Percentiles rank a stretch among this genome's conserved stretches.
phyloP scores from a whole-genome alignment of 1,140 invertebrate genomes.

The Zaprionus gabonicus region DNA sequence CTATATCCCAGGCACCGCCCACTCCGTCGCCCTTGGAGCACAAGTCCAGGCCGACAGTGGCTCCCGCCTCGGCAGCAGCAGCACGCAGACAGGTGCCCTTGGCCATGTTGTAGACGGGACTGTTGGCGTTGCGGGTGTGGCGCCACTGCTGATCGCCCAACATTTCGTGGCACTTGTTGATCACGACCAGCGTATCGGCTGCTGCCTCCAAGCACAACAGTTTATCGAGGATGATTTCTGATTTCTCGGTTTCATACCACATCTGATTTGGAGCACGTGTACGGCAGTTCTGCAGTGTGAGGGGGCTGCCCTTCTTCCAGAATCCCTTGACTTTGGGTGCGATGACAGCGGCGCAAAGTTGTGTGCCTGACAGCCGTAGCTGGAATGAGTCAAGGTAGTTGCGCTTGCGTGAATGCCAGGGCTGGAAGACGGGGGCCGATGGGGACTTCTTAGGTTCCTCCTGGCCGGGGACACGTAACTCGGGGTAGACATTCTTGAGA shows the following conservation, averaged over 20 bases:
- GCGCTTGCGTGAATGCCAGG: slow-evolving; percentile 91
- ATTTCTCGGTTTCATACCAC: slow-evolving; percentile 91
- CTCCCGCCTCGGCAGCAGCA: slow-evolving; percentile 85
- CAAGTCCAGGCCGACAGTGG: slow-evolving; percentile 89
- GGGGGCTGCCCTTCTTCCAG: slow-evolving; percentile 90
- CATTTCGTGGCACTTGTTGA: slow-evolving; percentile 97
- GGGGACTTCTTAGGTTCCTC: slow-evolving; percentile 85
- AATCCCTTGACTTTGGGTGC: slow-evolving; percentile 89
- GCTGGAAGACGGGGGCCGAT: slow-evolving; percentile 87
- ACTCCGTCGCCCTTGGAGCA: slow-evolving; percentile 88
- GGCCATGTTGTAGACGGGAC: slow-evolving; percentile 94
- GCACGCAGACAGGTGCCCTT: slow-evolving; percentile 92
- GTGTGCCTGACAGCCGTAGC: slow-evolving; percentile 89
- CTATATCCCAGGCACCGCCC: slow-evolving; percentile 89
- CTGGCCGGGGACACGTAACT: slow-evolving; percentile 88
- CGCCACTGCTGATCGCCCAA: slow-evolving; percentile 95
- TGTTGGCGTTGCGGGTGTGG: slow-evolving; percentile 88
- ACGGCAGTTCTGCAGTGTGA: slow-evolving; percentile 90
- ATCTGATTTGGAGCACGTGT: slow-evolving; percentile 88
- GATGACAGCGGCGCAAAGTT: slow-evolving; percentile 89
- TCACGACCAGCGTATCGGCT: slow-evolving; percentile 86
- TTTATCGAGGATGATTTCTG: slow-evolving; percentile 93
- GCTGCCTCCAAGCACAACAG: slow-evolving; percentile 93
- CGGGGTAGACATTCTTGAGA: slow-evolving; percentile 95
- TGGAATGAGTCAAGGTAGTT: slow-evolving; percentile 91